Evolutionary conservation across 1,140 invertebrate species (phyloP), one percentile per base, ranked within the genome.

Genomic region (Pissodes strobi): DNA sequence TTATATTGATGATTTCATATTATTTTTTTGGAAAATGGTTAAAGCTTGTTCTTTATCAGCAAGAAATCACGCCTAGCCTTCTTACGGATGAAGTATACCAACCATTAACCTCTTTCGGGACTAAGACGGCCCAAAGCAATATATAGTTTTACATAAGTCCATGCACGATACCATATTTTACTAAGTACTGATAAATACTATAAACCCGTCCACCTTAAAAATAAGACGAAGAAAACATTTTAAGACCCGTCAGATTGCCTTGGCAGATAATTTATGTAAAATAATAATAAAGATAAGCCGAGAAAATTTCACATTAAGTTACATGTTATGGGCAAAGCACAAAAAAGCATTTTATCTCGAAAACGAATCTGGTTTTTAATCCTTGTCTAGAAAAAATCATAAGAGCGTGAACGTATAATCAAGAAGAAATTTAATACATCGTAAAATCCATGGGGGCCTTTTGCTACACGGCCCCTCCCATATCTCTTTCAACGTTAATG

Each of bases 351-450:
- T 64, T 69, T 69, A 69, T 69, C 67, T 69, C 58, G 55, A 62
- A 69, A 66, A 64, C 57, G 63, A 69, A 69, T 69, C 67, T 61
- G 49, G 59, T 45, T 68, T 68, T 68, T 68, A 68, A 68, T 68
- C 56, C 66, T 65, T 59, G 66, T 66, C 64, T 61, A 68, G 56
- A 52, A 65, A 69, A 66, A 69, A 69, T 69, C 67, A 56, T 69
- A 69, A 69, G 59, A 69, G 67, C 67, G 64, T 67, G 64, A 69
- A 69, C 64, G 43, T 67, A 69, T 69, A 69, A 69, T 69, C 64
- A 67, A 69, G 64, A 66, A 59, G 68, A 69, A 69, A 69, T 69
- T 67, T 66, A 67, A 67, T 69, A 69, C 64, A 64, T 67, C 64
- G 64, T 69, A 69, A 69, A 65, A 65, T 65, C 63, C 55, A 53